Base-by-base conservation (phyloP, 2,888 invertebrate species). In the Trissolcus brochymenae region DNA sequence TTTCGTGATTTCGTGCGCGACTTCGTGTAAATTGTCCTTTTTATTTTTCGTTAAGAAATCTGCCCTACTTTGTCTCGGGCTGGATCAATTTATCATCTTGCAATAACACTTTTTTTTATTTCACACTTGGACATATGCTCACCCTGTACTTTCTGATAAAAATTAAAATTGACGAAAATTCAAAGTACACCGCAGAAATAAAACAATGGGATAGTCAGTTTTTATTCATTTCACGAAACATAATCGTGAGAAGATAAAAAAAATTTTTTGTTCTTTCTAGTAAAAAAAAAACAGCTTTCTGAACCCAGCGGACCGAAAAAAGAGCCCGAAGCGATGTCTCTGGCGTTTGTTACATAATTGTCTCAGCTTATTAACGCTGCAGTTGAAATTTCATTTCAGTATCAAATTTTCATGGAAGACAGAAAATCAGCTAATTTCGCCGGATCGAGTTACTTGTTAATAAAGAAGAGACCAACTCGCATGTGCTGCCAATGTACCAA, bases 401-500 rank as follows among this genome's bases (percentile, higher is more conserved):
- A 25, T 25, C 25, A 25, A 25, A 25, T 35, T 35, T 35, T 35
- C 9, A 35, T 11, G 35, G 11, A 25, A 25, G 25, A 25, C 25
- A 35, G 35, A 35, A 35, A 35, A 35, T 35, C 35, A 35, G 35
- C 35, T 35, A 4, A 35, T 14, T 29, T 54, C 16, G 54, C 16
- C 21, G 21, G 13, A 21, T 25, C 19, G 25, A 13, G 35, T 35
- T 35, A 35, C 35, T 35, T 35, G 35, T 11, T 35, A 35, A 35
- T 25, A 35, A 35, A 35, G 9, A 35, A 11, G 35, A 11, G 9
- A 11, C 11, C 9, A 11, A 35, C 11, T 35, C 7, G 35, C 35
- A 11, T 35, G 35, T 7, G 35, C 35, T 71, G 77, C 72, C 72
- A 72, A 72, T 65, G 72, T 68, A 77, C 72, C 61, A 64, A 57